Percentiles rank a stretch among this genome's conserved stretches.
Conservation (phyloP, 2,797 vertebrate species). For the Saxicola maurus region DNA sequence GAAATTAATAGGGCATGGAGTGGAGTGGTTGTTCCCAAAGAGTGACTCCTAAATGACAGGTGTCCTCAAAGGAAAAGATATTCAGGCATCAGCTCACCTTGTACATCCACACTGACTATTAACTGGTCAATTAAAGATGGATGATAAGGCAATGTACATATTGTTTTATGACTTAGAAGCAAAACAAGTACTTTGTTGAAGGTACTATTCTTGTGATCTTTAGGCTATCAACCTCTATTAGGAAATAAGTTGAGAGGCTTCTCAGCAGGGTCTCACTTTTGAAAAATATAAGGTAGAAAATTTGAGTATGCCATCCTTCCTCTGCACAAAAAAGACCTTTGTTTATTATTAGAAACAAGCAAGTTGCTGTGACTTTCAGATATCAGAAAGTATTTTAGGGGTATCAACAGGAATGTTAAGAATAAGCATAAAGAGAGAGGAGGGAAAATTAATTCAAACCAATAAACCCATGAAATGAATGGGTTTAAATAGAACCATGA, state of each 20-base stretch:
- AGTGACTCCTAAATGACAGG: neutral
- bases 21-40: neutral
- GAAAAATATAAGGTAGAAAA: neutral
- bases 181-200: neutral
- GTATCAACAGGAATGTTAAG: neutral
- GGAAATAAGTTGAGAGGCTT: neutral
- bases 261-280: neutral
- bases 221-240: neutral
- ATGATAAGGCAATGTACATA: neutral
- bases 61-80: neutral
- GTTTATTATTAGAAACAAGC: neutral
- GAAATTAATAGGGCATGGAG: neutral
- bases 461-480: neutral
- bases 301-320: neutral
- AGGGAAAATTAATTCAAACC: neutral
- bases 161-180: neutral
- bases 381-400: neutral
- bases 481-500: too few species aligned
- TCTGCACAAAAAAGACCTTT: neutral
- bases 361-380: neutral
- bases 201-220: neutral
- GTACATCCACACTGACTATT: neutral
- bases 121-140: neutral
- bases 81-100: neutral
- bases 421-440: neutral